Evolutionary conservation across 2,113 vertebrate species (phyloP).

Genomic region (Sakesphorus luctuosus): DNA sequence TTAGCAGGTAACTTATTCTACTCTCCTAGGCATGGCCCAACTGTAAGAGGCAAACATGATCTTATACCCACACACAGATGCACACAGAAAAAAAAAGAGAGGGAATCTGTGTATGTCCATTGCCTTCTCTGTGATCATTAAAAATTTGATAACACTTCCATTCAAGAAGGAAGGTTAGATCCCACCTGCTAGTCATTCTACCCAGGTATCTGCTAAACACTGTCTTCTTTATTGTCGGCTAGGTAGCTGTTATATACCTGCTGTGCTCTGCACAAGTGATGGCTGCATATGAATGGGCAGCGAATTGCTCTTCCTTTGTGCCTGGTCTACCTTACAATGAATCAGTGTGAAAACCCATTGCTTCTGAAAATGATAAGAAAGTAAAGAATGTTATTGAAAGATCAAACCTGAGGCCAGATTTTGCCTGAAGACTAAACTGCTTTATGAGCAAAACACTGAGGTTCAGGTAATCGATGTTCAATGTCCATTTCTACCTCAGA

Average conservation of each 20-base stretch:
- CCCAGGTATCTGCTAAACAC: conserved; percentile 51
- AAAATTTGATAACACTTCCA: conserved; percentile 24
- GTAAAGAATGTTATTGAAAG: conserved; percentile 63
- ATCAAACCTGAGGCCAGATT: conserved; percentile 54
- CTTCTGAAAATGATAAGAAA: conserved; percentile 66
- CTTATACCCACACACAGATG: neutral
- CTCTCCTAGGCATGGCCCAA: neutral
- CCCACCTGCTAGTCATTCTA: conserved; percentile 36
- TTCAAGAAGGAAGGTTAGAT: conserved; percentile 38
- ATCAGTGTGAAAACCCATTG: conserved; percentile 47
- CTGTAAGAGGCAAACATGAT: neutral
- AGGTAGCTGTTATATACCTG: conserved; percentile 43
- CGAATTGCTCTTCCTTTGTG: conserved; percentile 38
- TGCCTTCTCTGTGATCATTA: conserved; percentile 26
- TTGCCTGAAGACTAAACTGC: conserved; percentile 53
- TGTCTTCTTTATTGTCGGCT: conserved; percentile 30
- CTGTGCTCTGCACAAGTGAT: conserved; percentile 38
- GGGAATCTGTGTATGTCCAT: neutral
- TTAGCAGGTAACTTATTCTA: conserved; percentile 15
- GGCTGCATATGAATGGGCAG: conserved; percentile 46
- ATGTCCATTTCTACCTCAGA: conserved; percentile 58
- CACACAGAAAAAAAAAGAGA: conserved; percentile 21
- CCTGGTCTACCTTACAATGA: conserved; percentile 36
- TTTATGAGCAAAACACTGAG: conserved; percentile 53
- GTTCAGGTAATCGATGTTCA: conserved; percentile 56